Evolutionary conservation across 2,113 vertebrate species (phyloP).

Genomic region (Toxostoma redivivum): DNA sequence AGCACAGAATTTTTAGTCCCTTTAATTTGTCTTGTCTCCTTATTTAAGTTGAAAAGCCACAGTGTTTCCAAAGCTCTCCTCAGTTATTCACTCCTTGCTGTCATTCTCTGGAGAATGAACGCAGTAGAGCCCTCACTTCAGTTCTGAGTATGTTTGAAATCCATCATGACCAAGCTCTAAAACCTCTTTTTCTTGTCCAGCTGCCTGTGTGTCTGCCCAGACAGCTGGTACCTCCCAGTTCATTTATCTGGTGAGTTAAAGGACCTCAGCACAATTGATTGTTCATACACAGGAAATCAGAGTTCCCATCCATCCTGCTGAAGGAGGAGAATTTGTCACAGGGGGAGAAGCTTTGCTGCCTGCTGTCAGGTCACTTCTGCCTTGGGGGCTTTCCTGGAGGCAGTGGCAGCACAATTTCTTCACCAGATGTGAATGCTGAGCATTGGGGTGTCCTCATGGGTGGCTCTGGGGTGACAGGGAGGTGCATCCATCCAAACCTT

Average conservation of each 20-base stretch:
- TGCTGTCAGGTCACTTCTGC: background rate
- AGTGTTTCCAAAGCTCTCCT: background rate
- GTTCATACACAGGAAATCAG: background rate
- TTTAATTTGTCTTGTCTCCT: background rate
- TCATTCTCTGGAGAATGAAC: background rate
- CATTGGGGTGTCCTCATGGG: fast-evolving
- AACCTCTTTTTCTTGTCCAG: background rate
- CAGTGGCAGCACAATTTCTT: no score
- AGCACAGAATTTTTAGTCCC: background rate
- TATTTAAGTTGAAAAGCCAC: background rate
- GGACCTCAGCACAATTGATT: background rate
- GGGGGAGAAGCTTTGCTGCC: background rate
- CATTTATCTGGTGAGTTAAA: background rate
- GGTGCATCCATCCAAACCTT: background rate
- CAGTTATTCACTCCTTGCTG: background rate
- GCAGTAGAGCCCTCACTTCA: background rate
- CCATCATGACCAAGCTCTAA: background rate
- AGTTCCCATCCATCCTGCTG: background rate
- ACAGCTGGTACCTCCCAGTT: background rate
- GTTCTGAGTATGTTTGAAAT: background rate
- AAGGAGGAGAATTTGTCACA: background rate
- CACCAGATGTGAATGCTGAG: background rate
- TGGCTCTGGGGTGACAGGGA: background rate
- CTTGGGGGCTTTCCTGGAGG: background rate
- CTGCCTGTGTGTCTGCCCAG: background rate